Evolutionary conservation across 2,797 vertebrate species (phyloP), one percentile per base, ranked within the genome.

Genomic region (Cossypha caffra): DNA sequence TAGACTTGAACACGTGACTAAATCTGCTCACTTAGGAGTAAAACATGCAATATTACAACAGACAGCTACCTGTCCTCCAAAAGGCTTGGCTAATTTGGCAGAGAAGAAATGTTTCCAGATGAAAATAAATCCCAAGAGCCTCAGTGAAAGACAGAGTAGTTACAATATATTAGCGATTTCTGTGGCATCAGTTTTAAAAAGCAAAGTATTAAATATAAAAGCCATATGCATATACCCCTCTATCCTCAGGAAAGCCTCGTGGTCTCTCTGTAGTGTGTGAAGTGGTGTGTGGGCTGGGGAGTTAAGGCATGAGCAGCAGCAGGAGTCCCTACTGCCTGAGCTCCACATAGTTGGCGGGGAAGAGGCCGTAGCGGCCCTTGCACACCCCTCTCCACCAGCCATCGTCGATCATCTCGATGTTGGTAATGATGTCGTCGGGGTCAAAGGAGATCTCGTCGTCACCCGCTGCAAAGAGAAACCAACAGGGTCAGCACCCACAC

Each of bases 351-450:
- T 99, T 99, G 59, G 99, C 99, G 0, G 99, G 99, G 98, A 99
- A 99, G 19, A 99, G 98, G 95, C 99, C 99, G 2, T 99, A 99
- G 20, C 98, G 93, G 79, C 99, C 99, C 74, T 98, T 97, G 97
- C 99, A 99, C 69, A 99, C 98, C 0, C 99, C 99, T 3, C 99
- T 97, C 99, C 99, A 99, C 99, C 99, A 99, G 97, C 99, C 99
- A 5, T 99, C 99, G 0, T 99, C 99, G 0, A 99, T 99, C 99
- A 99, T 99, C 97, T 99, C 99, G 2, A 99, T 99, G 98, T 99
- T 99, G 96, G 99, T 99, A 97, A 99, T 99, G 98, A 99, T 98
- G 98, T 99, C 99, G 3, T 99, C 99, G 0, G 99, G 99, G 97
- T 99, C 99, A 3, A 99, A 99, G 85, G 99, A 99, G 81, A 99